phyloP scores from a whole-genome alignment of 1,140 invertebrate species.

The Solenopsis invicta region DNA sequence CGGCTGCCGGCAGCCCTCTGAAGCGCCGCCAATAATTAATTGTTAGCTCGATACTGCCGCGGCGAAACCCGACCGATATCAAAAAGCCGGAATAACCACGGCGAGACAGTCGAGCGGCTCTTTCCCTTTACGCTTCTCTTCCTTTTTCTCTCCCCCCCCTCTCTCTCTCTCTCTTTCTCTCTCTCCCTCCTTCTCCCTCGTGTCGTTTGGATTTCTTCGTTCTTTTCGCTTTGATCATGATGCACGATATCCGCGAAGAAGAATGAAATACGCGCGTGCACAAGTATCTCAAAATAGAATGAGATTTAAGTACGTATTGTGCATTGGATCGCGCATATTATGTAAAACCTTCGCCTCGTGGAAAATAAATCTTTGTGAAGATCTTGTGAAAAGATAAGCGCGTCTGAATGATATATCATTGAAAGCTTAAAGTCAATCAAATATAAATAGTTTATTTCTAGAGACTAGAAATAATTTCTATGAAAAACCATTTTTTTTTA shows the following conservation, averaged over 20 bases:
- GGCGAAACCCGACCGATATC: constrained; percentile 75
- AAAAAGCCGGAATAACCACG: constrained; percentile 81
- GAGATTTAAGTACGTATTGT: constrained; percentile 7
- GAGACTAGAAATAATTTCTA: background rate
- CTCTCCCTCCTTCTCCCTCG: background rate
- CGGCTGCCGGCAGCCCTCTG: constrained; percentile 78
- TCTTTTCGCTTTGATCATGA: constrained; percentile 70
- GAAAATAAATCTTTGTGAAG: background rate
- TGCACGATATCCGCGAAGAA: constrained; percentile 46
- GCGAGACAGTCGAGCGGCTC: constrained; percentile 64
- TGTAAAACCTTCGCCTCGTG: background rate
- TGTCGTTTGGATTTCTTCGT: constrained; percentile 61
- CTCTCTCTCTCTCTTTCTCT: constrained; percentile 36
- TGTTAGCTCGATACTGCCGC: constrained; percentile 82
- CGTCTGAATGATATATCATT: background rate
- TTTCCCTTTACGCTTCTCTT: constrained; percentile 53
- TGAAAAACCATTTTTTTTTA: background rate
- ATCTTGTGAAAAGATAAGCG: background rate
- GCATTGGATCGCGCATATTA: background rate
- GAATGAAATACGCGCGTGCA: constrained; percentile 32
- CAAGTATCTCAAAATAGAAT: constrained; percentile 3
- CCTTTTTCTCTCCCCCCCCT: constrained; percentile 28
- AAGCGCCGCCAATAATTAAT: constrained; percentile 85
- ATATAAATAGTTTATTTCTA: background rate
- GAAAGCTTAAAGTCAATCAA: background rate